Evolutionary conservation across 2,888 invertebrate genomes (phyloP).

Genomic region (Rutpela maculata): DNA sequence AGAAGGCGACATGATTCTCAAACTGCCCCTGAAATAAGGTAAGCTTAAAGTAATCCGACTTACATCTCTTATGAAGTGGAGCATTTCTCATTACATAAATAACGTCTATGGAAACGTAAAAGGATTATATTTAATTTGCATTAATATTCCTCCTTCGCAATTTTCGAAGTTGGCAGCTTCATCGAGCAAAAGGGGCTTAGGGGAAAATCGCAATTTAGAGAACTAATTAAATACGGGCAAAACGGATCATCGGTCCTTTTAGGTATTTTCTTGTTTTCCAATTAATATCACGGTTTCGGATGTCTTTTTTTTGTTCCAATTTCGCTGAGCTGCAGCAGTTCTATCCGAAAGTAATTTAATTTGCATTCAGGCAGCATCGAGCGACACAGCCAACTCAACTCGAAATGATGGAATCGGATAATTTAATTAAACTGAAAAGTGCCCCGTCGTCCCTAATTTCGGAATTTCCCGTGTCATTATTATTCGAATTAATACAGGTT

Average conservation of each 20-base stretch:
- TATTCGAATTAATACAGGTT: constrained; percentile 57
- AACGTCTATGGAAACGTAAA: constrained; percentile 32
- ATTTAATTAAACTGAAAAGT: constrained; percentile 66
- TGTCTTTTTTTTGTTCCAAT: constrained; percentile 48
- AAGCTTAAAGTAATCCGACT: not conserved
- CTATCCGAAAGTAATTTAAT: constrained; percentile 61
- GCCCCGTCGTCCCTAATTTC: constrained; percentile 50
- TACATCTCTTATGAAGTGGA: constrained; percentile 1
- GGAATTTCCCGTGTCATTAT: constrained; percentile 59
- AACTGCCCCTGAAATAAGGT: too few relatives aligned
- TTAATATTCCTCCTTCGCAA: constrained; percentile 41
- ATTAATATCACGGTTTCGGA: constrained; percentile 52
- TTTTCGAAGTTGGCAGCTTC: constrained; percentile 15
- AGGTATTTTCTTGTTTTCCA: constrained; percentile 52
- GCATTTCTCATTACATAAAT: constrained; percentile 30
- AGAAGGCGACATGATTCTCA: too few relatives aligned
- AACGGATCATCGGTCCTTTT: constrained; percentile 49
- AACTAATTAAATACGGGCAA: constrained; percentile 48
- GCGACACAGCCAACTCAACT: constrained; percentile 53
- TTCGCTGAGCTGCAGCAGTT: constrained; percentile 16
- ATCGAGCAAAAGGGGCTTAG: constrained; percentile 5
- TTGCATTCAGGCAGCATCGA: constrained; percentile 57
- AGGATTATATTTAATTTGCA: constrained; percentile 46
- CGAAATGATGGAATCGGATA: constrained; percentile 65
- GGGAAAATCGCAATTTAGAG: constrained; percentile 31